Base-by-base conservation (phyloP, 2,888 invertebrate species). In the Drosophila imparisetae region DNA sequence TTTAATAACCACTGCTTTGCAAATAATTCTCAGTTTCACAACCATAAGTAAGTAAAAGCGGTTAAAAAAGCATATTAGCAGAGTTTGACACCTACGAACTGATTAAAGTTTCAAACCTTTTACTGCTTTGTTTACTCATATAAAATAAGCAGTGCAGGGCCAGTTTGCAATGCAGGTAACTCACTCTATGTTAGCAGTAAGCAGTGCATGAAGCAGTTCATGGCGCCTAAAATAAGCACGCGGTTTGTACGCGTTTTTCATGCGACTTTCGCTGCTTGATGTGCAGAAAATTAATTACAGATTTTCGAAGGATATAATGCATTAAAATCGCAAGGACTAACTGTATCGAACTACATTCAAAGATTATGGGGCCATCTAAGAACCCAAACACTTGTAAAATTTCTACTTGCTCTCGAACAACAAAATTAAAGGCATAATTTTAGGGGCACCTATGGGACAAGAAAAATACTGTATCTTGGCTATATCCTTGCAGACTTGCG, bases 61-160 rank as follows among this genome's bases (percentile, higher is more conserved):
- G 13, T 4, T 4, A 2, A 21, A 13, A 15, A 0, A 15, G 2
- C 7, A 45, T 15, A 2, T 45, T 45, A 45, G 24, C 11, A 27
- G 4, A 11, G 18, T n/a, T 54, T 27, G 0, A 1, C 4, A 36
- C 24, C 36, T 24, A 8, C 2, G 1, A 4, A 7, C n/a, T 30
- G 50, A 21, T 24, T 24, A 53, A 8, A 15, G 27, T 27, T 49
- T 49, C 48, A 27, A 8, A 49, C 27, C 18, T 15, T 18, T 0
- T 0, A 54, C 34, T 34, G 34, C 53, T 54, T 36, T 10, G 15
- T 15, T 15, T 21, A 4, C 1, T 11, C 11, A 21, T 42, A 21
- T 2, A 11, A 5, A 11, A 1, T 3, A 18, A 36, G 42, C 42
- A 42, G 42, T 21, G 21, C 21, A 40, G 0, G 0, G 0, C 0